Percentiles rank a stretch among this genome's conserved stretches.
Evolutionary conservation across 2,888 invertebrate genomes (phyloP).

Genomic region (Timandra comae): DNA sequence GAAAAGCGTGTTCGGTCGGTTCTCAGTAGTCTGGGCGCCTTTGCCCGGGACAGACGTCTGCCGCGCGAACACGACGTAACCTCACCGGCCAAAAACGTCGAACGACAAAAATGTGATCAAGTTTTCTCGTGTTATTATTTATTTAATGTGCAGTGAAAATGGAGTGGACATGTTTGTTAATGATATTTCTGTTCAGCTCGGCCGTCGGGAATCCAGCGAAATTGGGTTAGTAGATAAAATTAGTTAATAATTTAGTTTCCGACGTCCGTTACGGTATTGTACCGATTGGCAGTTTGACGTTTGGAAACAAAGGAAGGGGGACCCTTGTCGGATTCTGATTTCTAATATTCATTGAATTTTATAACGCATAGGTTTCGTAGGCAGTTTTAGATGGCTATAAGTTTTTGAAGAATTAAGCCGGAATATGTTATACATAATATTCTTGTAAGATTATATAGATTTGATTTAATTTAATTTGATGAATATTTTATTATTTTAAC

Average conservation of each 20-base stretch:
- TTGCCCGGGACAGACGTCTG: conserved; percentile 47
- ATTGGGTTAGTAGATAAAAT: conserved; percentile 65
- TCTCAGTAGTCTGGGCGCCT: conserved; percentile 64
- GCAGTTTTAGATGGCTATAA: no score
- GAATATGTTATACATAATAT: no score
- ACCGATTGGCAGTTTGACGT: conserved; percentile 46
- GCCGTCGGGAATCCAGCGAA: conserved; percentile 62
- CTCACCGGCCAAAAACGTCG: conserved; percentile 30
- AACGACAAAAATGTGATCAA: conserved; percentile 46
- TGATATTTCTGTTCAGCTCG: conserved; percentile 35
- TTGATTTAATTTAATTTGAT: no score
- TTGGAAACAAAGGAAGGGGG: conserved; percentile 47
- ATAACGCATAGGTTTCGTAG: no score
- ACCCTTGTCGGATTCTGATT: conserved; percentile 17
- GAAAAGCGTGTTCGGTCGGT: conserved; percentile 43
- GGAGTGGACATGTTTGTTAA: conserved; percentile 48
- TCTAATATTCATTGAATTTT: no score
- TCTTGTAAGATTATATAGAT: no score
- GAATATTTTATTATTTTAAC: no score
- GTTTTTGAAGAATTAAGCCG: no score
- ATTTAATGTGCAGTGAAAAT: conserved; percentile 41
- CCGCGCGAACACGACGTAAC: conserved; percentile 31
- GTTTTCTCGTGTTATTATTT: conserved; percentile 15
- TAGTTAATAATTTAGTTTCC: conserved; percentile 16
- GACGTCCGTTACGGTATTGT: conserved; percentile 31